Evolutionary conservation across 2,113 vertebrate genomes (phyloP).

Genomic region (Leucopternis melanops): DNA sequence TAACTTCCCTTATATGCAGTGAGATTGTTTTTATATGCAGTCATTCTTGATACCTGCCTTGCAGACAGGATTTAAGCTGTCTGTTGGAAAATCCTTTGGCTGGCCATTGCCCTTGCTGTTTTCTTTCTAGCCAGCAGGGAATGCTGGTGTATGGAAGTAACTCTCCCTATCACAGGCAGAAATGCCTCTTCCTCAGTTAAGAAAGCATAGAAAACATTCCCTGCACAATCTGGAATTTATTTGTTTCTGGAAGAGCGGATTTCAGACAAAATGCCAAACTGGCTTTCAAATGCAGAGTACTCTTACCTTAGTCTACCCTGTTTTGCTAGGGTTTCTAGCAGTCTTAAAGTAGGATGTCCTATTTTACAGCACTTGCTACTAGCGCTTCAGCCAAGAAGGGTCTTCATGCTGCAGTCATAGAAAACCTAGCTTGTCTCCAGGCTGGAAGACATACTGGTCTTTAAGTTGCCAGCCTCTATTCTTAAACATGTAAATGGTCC

Average conservation of each 20-base stretch:
- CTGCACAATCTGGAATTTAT: background rate
- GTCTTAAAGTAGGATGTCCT: background rate
- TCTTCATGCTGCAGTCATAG: background rate
- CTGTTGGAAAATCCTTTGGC: background rate
- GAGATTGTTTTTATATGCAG: background rate
- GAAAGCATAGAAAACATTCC: background rate
- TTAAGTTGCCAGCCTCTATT: background rate
- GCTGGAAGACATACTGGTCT: background rate
- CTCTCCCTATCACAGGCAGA: background rate
- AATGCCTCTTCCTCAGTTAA: background rate
- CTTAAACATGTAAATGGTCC: background rate
- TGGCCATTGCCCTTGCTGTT: background rate
- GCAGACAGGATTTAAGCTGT: background rate
- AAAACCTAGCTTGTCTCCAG: background rate
- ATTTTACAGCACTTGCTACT: background rate
- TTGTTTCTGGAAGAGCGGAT: background rate
- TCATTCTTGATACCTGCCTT: background rate
- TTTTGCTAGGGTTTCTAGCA: background rate
- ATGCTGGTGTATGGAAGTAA: constrained; percentile 44
- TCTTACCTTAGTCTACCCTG: background rate
- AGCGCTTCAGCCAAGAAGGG: background rate
- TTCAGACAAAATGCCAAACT: background rate
- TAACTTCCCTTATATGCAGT: background rate
- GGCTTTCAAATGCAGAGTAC: background rate
- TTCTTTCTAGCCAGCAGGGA: constrained; percentile 38